Conservation (phyloP, 2,113 vertebrate genomes). For the Antigone vipio region DNA sequence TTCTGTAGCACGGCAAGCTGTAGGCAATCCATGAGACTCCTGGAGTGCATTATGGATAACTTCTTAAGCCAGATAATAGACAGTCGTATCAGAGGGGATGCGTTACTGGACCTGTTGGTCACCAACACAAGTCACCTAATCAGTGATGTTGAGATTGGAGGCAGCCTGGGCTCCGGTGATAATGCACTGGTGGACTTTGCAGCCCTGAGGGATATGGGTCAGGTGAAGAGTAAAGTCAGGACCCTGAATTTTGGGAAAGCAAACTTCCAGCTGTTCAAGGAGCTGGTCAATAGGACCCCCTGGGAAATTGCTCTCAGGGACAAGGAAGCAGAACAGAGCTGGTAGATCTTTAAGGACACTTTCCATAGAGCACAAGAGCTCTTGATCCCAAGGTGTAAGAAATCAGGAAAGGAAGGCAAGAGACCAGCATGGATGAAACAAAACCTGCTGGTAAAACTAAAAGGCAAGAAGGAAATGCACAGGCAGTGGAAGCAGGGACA, state of each 20-base stretch:
- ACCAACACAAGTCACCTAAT: neutral
- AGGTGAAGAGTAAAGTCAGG: neutral
- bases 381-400: fast-evolving
- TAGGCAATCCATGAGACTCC: neutral
- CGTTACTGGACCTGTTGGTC: neutral
- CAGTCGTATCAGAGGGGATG: neutral
- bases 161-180: neutral
- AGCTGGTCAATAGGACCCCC: neutral
- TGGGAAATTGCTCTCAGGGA: neutral
- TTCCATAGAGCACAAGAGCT: neutral
- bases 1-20: neutral
- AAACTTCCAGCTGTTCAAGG: neutral
- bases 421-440: fast-evolving
- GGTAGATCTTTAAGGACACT: neutral
- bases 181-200: neutral
- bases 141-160: neutral
- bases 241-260: neutral
- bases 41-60: neutral
- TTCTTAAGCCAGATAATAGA: neutral
- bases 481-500: neutral
- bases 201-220: neutral
- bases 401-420: neutral
- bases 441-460: neutral
- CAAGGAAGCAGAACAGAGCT: neutral
- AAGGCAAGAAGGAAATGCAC: neutral